Percentiles rank a stretch among this genome's conserved stretches.
Conservation (phyloP, 2,888 invertebrate genomes). For the Lacanobia oleracea region DNA sequence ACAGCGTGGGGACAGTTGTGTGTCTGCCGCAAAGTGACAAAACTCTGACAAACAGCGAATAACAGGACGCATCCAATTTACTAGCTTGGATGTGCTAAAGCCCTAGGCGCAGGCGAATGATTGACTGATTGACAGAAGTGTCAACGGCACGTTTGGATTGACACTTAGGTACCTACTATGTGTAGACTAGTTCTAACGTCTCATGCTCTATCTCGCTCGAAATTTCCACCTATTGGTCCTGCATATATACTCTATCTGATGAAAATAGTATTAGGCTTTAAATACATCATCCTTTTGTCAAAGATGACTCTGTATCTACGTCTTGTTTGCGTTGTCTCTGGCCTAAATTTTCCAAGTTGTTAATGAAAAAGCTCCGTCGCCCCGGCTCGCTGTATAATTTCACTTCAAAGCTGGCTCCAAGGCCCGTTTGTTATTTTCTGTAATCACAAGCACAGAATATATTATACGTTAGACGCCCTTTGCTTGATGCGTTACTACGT, state of each 20-base stretch:
- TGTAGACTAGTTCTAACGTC: background rate
- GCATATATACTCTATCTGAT: background rate
- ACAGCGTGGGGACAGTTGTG: background rate
- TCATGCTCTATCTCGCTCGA: background rate
- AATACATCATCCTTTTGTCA: slow-evolving; percentile 48
- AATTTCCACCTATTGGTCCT: background rate
- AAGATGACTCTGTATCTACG: slow-evolving; percentile 62
- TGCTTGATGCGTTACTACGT: slow-evolving; percentile 62
- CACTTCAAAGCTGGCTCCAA: slow-evolving; percentile 80
- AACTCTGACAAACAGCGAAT: slow-evolving; percentile 53
- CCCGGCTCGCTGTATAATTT: slow-evolving; percentile 80
- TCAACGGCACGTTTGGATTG: background rate
- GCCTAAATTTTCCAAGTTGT: slow-evolving; percentile 85
- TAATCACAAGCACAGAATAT: slow-evolving; percentile 82
- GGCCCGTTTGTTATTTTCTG: slow-evolving; percentile 82
- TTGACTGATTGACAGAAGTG: slow-evolving; percentile 24
- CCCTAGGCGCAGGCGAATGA: slow-evolving; percentile 24
- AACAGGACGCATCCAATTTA: slow-evolving; percentile 62
- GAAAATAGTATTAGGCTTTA: slow-evolving; percentile 11
- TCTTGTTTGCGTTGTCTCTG: slow-evolving; percentile 74
- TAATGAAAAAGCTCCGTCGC: slow-evolving; percentile 86
- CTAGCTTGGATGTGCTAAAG: slow-evolving; percentile 11
- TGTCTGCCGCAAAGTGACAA: slow-evolving; percentile 19
- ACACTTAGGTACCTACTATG: background rate
- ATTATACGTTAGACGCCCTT: slow-evolving; percentile 68